Base-by-base conservation (phyloP, 2,797 vertebrate genomes). In the Myripristis murdjan region DNA sequence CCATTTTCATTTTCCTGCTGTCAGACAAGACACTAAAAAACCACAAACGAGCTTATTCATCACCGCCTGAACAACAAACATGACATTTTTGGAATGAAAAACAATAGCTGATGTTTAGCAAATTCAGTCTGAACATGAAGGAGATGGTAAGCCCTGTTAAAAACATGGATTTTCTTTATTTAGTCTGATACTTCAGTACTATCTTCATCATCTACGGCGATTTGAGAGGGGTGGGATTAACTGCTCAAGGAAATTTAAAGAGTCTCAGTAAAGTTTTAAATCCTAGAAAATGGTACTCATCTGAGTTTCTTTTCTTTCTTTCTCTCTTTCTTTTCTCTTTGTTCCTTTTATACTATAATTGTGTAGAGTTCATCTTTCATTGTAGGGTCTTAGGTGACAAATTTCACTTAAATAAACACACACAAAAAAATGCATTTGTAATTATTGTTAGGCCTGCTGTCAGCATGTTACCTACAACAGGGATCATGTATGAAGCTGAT, bases 31-130 rank as follows among this genome's bases (percentile, higher is more conserved):
- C 0, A 14, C 49, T 7, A 22, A 47, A 26, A 43, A 28, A n/a
- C 2, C 2, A 0, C 83, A 70, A 79, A 65, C 57, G 39, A 59
- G 20, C 26, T 43, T 20, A 43, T 63, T 76, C 16, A 80, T 2
- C 26, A 4, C 2, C 53, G 39, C 77, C 44, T 77, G 41, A 35
- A 64, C 71, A 9, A 49, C 0, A 8, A 53, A 22, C 72, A 14
- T 56, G 56, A 37, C 5, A 31, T 3, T 2, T 22, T 20, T 20
- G 39, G 49, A 26, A 14, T 41, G 41, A 60, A 18, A 33, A 26
- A 35, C 23, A 6, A 14, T 37, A 20, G 20, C 20, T 20, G 20
- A 20, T 1, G 20, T 20, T 20, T 20, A 20, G 20, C 20, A 20
- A 20, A 20, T 20, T 20, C 20, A 20, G 20, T 20, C 20, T 20